These are phyloP conservation scores for Aramus guarauna DNA, from an alignment of 2,113 vertebrate species.

Conservation along the genomic window DNA sequence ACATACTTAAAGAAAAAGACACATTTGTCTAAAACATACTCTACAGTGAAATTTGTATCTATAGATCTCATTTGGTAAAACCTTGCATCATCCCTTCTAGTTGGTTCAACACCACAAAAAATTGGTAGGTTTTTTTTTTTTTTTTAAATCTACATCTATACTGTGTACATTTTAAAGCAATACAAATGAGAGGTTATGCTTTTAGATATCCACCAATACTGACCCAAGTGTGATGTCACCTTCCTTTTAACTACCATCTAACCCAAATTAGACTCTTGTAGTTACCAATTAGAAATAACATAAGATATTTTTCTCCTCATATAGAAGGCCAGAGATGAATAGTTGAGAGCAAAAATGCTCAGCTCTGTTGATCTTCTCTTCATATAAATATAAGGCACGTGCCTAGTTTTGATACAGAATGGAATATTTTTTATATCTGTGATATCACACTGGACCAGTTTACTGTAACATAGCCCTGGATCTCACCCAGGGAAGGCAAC, in stretches of 20 bases:
- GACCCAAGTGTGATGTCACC: constrained; percentile 74
- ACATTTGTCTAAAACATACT: constrained; percentile 82
- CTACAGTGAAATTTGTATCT: constrained; percentile 79
- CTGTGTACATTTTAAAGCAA: constrained; percentile 85
- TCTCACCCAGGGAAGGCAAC: constrained; percentile 52
- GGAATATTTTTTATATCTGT: constrained; percentile 83
- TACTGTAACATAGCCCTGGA: constrained; percentile 75
- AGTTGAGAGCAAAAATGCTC: constrained; percentile 58
- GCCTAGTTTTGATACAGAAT: constrained; percentile 85
- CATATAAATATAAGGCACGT: constrained; percentile 78
- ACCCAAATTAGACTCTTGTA: constrained; percentile 67
- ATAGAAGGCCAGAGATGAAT: constrained; percentile 63
- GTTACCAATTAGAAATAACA: constrained; percentile 39
- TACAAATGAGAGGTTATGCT: constrained; percentile 81
- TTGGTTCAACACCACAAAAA: constrained; percentile 77
- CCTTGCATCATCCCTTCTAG: constrained; percentile 86
- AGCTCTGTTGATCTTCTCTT: constrained; percentile 73
- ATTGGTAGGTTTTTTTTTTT: constrained; percentile 59
- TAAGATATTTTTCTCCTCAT: constrained; percentile 55
- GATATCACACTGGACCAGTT: constrained; percentile 80
- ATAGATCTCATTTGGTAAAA: constrained; percentile 80
- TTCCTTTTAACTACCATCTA: constrained; percentile 63
- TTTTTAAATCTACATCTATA: constrained; percentile 73
- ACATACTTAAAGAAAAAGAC: constrained; percentile 76
- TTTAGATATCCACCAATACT: constrained; percentile 73